Evolutionary conservation across 2,888 invertebrate species (phyloP), one percentile per base, ranked within the genome.

Genomic region (Resseliella maxima): DNA sequence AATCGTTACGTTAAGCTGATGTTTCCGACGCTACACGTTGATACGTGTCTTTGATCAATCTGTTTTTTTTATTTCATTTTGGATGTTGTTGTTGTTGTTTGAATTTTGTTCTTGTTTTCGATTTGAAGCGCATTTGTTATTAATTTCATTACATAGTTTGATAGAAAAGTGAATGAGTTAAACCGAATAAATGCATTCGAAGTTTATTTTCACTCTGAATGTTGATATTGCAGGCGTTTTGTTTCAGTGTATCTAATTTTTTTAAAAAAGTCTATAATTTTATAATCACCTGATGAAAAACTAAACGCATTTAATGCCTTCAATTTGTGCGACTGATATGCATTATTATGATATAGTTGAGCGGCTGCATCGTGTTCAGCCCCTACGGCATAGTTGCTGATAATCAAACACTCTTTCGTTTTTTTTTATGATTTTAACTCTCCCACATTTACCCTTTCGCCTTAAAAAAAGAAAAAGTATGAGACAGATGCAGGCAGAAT

Each of bases 251-350:
- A n/a, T 83, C 24, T 81, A 15, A 5, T 18, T 83, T 18, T 38
- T 83, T 38, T 24, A 83, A 83, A 83, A 24, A n/a, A 38, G 83
- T 38, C 38, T 83, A 83, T 83, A 83, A 83, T 83, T 83, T 83
- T 38, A 83, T 83, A 83, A 83, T 83, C 83, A 83, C 38, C 83
- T 83, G 83, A 83, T 24, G 83, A 83, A 83, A 83, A 83, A 83
- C 36, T 38, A 83, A 83, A 83, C 83, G 24, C 83, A 38, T 83
- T 83, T 83, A 38, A 83, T 83, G 38, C 83, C 38, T 83, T 83
- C n/a, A 83, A 38, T 83, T 21, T 83, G 38, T 83, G 83, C 38
- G 83, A 83, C 38, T 83, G 83, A 83, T 83, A 83, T 72, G 72
- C 72, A 72, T 72, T 15, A 72, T 72, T 72, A 72, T 83, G 38